phyloP scores from a whole-genome alignment of 2,888 invertebrate species.

The Aricia artaxerxes region DNA sequence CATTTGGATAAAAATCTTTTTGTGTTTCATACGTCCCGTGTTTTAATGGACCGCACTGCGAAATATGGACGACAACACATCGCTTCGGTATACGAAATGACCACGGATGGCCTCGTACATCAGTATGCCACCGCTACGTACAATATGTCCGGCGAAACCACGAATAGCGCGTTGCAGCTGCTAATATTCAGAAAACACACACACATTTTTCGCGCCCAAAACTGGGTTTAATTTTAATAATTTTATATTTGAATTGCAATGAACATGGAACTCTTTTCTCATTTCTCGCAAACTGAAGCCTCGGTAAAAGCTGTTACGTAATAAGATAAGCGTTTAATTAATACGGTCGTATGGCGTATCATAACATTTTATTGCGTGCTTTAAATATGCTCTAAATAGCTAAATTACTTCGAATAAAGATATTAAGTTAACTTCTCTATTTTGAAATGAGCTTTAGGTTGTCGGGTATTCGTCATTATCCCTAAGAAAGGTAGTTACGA shows the following conservation, averaged over 20 bases:
- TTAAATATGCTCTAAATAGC: conserved; percentile 4
- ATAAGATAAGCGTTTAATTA: conserved; percentile 7
- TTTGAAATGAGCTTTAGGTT: conserved; percentile 70
- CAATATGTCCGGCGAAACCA: conserved; percentile 25
- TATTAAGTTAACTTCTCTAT: conserved; percentile 54
- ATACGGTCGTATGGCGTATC: not conserved
- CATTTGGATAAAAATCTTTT: conserved; percentile 30
- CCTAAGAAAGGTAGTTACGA: conserved; percentile 72
- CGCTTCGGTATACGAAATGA: conserved; percentile 24
- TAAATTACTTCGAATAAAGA: not conserved
- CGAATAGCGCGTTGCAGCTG: conserved; percentile 22
- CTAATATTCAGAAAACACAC: conserved; percentile 17
- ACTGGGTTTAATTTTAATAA: not conserved
- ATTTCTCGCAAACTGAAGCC: not conserved
- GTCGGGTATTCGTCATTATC: conserved; percentile 68
- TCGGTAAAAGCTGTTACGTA: not conserved
- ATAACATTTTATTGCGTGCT: not conserved
- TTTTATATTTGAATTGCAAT: not conserved
- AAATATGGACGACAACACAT: conserved; percentile 30
- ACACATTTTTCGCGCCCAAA: not conserved
- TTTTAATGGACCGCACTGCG: conserved; percentile 31
- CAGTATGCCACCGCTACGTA: conserved; percentile 18
- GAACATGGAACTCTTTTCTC: not conserved
- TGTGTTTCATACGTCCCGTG: conserved; percentile 25
- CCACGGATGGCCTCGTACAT: conserved; percentile 29